Conservation (phyloP, 2,888 invertebrate species). For the Drosophila yooni region DNA sequence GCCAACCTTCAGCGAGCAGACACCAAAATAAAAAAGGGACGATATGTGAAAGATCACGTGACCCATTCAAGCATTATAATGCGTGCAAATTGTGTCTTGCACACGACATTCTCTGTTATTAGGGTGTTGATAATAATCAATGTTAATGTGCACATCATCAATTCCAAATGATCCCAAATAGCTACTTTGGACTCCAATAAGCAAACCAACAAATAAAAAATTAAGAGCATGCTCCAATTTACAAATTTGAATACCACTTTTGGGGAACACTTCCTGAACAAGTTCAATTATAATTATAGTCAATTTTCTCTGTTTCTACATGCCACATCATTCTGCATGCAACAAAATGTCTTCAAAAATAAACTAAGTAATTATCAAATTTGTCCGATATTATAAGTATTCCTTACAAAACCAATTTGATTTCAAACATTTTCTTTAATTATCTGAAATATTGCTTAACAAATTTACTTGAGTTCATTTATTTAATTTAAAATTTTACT, state of each 20-base stretch:
- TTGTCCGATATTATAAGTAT: neutral
- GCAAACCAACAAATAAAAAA: neutral
- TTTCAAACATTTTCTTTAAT: neutral
- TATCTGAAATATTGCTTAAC: neutral
- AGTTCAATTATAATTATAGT: neutral
- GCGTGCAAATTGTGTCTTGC: neutral
- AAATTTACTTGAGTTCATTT: neutral
- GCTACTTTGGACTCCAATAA: neutral
- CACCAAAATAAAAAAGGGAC: conserved; percentile 4
- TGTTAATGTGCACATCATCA: conserved; percentile 41
- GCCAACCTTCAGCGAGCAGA: conserved; percentile 14
- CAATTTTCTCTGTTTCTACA: too few species aligned
- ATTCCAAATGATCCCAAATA: conserved; percentile 47
- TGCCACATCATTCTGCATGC: too few species aligned
- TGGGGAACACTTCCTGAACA: neutral
- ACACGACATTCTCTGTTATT: conserved; percentile 26
- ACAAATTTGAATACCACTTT: neutral
- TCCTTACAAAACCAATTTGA: neutral
- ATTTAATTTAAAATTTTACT: neutral
- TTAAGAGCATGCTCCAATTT: neutral
- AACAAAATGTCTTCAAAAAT: neutral
- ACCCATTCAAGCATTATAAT: conserved; percentile 6
- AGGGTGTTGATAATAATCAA: conserved; percentile 36
- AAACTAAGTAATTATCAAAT: neutral
- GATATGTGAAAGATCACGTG: conserved; percentile 28